Base-by-base conservation (phyloP, 1,140 invertebrate genomes). In the Leptinotarsa lineolata region DNA sequence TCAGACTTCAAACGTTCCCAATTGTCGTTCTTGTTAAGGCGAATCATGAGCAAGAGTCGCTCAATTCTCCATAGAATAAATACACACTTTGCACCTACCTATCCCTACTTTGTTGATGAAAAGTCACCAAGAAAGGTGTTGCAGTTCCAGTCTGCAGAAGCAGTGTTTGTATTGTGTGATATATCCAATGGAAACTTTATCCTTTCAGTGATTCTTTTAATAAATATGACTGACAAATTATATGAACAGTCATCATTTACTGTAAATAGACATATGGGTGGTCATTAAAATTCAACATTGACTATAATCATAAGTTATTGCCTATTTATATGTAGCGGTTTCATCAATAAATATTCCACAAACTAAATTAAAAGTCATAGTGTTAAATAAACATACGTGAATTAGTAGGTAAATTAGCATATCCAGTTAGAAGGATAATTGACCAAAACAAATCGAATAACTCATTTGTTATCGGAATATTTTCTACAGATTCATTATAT, bases 331-430 rank as follows among this genome's bases (percentile, higher is more conserved):
- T 54, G 48, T 54, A 54, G 15, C 48, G 48, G 48, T 54, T 54
- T 13, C 15, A 54, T 54, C 48, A n/a, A 54, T 54, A 54, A 54
- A 54, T 54, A 16, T 54, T 54, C 48, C 48, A 54, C n/a, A 15
- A 54, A 54, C 48, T n/a, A n/a, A 54, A 54, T 54, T 54, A 54
- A 54, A 54, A 54, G 48, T 54, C 48, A 54, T 5, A 54, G 48
- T 54, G 48, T n/a, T 5, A n/a, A 54, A 54, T 54, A 15, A 54
- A 54, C n/a, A 54, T 54, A 18, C 48, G n/a, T 54, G n/a, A 54
- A 54, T 54, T 54, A 54, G 48, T 16, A 15, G 48, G 13, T 3
- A 54, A 16, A 54, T 54, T 54, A 16, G 48, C 48, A 54, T 54
- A 54, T 54, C 15, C 16, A 18, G 48, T 54, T 54, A 18, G n/a